Evolutionary conservation across 1,140 invertebrate species (phyloP).

Genomic region (Brachionus calyciflorus): DNA sequence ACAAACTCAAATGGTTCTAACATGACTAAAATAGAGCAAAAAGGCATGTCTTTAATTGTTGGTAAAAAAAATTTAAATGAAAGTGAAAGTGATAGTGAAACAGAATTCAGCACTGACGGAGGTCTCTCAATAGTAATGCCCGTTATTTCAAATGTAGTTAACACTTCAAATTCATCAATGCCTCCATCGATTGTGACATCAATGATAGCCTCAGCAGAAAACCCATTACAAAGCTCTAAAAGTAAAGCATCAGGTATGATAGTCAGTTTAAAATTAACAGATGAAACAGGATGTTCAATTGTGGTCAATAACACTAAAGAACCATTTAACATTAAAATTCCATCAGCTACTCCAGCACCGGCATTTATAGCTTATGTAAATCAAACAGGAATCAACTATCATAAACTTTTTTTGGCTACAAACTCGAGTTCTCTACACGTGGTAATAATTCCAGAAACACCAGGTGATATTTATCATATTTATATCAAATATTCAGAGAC

Average conservation of each 20-base stretch:
- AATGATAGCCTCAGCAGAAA: slow-evolving; percentile 28
- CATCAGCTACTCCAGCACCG: neutral
- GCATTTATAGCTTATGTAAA: slow-evolving; percentile 1
- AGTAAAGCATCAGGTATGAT: slow-evolving; percentile 6
- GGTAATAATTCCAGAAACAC: slow-evolving; percentile 49
- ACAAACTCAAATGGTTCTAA: slow-evolving; percentile 17
- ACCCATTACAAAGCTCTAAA: slow-evolving; percentile 28
- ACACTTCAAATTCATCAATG: slow-evolving; percentile 21
- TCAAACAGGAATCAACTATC: slow-evolving; percentile 51
- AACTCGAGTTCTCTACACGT: slow-evolving; percentile 54
- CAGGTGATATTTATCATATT: slow-evolving; percentile 49
- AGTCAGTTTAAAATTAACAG: slow-evolving; percentile 19
- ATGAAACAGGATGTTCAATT: slow-evolving; percentile 49
- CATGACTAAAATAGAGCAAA: slow-evolving; percentile 11
- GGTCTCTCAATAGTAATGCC: slow-evolving; percentile 35
- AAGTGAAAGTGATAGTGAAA: neutral
- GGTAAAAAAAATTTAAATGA: slow-evolving; percentile 42
- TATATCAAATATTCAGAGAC: slow-evolving; percentile 51
- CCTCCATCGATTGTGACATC: slow-evolving; percentile 14
- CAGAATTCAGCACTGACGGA: slow-evolving; percentile 30
- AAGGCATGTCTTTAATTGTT: slow-evolving; percentile 42
- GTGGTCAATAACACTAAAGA: slow-evolving; percentile 50
- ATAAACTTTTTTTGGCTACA: slow-evolving; percentile 52
- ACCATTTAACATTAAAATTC: slow-evolving; percentile 49
- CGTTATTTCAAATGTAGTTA: slow-evolving; percentile 7